Evolutionary conservation across 2,113 vertebrate genomes (phyloP), one percentile per base, ranked within the genome.

Genomic region (Odontesthes bonariensis): DNA sequence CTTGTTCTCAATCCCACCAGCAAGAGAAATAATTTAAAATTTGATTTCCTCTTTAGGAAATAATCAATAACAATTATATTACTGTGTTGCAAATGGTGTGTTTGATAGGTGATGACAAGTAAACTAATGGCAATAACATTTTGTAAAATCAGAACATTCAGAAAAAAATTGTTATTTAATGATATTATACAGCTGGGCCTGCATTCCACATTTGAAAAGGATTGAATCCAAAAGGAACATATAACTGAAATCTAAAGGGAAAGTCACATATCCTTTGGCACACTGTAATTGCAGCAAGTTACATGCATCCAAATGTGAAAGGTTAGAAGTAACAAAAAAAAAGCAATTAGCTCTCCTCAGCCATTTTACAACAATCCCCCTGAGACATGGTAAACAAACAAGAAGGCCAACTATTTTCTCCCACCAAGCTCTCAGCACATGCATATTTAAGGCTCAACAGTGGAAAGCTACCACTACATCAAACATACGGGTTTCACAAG

Each of bases 341-440:
- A 86, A 77, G 82, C 84, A 92, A 90, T 92, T 91, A 90, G 88
- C 85, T 89, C 87, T 85, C 71, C 81, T 82, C 66, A 85, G 83
- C 84, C 75, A 85, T 89, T 89, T 89, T 86, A 64, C 53, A 54
- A 74, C 79, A 70, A 87, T 69, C 72, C 88, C 91, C 86, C 8
- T 19, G 87, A 85, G 89, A 88, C 62, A 77, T 57, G 17, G 83
- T 88, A 92, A 90, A 90, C 89, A 92, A 93, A 92, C 79, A 88
- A 70, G 88, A 88, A 82, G 73, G 69, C 69, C 58, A 67, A 62
- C 64, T 54, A 44, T 73, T 80, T 73, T 27, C 32, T 63, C 55
- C 42, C 13, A 9, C 81, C 57, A n/a, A 57, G 68, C 77, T 85
- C 57, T 77, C 75, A 58, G 54, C 20, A 12, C 80, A 89, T 86